These are phyloP conservation scores for Thunnus maccoyii DNA, from an alignment of 2,113 vertebrate species.

Conservation along the genomic window DNA sequence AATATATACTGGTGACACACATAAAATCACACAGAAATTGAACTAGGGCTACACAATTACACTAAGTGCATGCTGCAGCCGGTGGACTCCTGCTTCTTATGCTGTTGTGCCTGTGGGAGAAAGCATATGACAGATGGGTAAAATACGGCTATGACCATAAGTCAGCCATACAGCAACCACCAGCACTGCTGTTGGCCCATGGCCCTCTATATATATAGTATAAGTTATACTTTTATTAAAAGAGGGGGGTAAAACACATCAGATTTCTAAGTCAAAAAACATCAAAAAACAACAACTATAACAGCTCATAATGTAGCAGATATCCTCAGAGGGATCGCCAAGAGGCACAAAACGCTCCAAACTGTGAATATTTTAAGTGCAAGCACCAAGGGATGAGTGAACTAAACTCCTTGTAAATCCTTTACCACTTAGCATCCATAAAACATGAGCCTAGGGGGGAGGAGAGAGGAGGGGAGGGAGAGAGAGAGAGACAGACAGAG, in stretches of 20 bases:
- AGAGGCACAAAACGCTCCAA: conserved; percentile 55
- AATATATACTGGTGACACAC: background rate
- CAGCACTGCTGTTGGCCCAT: background rate
- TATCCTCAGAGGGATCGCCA: conserved; percentile 28
- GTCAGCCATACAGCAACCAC: conserved; percentile 28
- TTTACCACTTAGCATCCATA: conserved; percentile 76
- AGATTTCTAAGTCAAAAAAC: background rate
- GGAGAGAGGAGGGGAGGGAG: background rate
- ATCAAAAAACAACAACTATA: conserved; percentile 40
- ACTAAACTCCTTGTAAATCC: conserved; percentile 77
- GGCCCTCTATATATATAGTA: background rate
- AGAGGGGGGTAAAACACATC: background rate
- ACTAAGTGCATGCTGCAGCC: conserved; percentile 42
- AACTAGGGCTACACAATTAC: conserved; percentile 51
- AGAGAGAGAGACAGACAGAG: background rate
- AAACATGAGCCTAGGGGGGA: conserved; percentile 68
- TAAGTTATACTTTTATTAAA: background rate
- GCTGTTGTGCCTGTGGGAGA: conserved; percentile 18
- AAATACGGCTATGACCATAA: conserved; percentile 47
- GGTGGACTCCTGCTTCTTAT: conserved; percentile 11
- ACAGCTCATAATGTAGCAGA: conserved; percentile 43
- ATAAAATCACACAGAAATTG: conserved; percentile 46
- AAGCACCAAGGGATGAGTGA: conserved; percentile 54
- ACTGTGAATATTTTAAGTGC: conserved; percentile 69
- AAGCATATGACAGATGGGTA: conserved; percentile 36